Evolutionary conservation across 2,888 invertebrate genomes (phyloP), one percentile per base, ranked within the genome.

Genomic region (Drosophila demipolita): DNA sequence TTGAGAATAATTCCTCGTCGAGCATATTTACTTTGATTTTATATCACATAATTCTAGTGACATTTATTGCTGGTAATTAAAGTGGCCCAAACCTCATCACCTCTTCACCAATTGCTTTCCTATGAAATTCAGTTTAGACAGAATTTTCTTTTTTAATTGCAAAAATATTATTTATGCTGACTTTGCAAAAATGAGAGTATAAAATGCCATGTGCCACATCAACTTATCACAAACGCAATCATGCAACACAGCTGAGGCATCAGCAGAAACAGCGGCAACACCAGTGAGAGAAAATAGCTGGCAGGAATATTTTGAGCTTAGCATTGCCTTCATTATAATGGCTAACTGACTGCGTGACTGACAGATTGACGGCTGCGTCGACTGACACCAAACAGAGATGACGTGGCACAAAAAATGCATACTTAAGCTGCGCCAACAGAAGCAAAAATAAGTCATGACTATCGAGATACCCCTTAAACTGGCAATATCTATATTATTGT

Each of bases 331-430:
- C 87, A 84, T 87, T 87, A 87, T 84, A 80, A 80, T 73, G 84
- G 79, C 85, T 87, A 85, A 85, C 85, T 83, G 88, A 85, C 85
- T 85, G 87, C 78, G 75, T 87, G 85, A 85, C 87, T 87, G 85
- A 85, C 85, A 85, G 85, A 85, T 87, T 85, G 85, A 87, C 85
- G 84, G 85, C 76, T 83, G 78, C 83, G 58, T 71, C 68, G 79
- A 85, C 84, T 73, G 82, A 83, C 55, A 38, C 20, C 57, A 32
- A 77, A 77, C 66, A 75, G 75, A 55, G 85, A 75, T 84, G 83
- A 84, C 83, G 78, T 66, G 71, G 87, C 87, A 75, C 60, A 84
- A 84, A 84, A 83, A 82, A 62, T 60, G 40, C 64, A 75, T 49
- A 42, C 32, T 60, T 48, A 59, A 55, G 29, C 57, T 32, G 20